phyloP scores from a whole-genome alignment of 2,113 vertebrate genomes.

The Climacteris rufus region DNA sequence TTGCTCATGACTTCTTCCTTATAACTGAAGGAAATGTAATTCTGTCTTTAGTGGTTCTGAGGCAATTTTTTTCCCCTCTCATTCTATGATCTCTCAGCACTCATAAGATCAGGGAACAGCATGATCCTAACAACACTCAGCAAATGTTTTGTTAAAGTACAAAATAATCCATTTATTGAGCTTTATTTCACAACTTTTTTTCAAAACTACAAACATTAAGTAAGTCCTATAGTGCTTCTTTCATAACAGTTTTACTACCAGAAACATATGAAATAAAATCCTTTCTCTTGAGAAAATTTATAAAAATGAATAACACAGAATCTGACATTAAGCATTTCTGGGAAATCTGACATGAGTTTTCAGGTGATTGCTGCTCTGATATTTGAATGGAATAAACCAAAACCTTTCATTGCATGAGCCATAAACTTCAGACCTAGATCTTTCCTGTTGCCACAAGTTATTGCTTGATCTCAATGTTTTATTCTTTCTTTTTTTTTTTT shows the following conservation, averaged over 20 bases:
- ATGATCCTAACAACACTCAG: neutral
- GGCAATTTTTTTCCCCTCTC: neutral
- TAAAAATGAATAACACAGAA: neutral
- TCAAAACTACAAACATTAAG: neutral
- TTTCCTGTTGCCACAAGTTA: neutral
- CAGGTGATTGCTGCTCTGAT: neutral
- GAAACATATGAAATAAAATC: neutral
- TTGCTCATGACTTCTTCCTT: neutral
- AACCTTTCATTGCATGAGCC: neutral
- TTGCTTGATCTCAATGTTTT: neutral
- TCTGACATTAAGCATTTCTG: neutral
- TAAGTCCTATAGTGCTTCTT: neutral
- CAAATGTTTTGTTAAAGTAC: neutral
- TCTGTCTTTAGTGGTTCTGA: neutral
- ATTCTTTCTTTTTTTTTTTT: neutral
- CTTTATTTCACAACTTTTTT: neutral
- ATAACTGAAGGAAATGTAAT: neutral
- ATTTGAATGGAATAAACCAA: neutral
- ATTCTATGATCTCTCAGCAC: neutral
- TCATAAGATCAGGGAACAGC: neutral
- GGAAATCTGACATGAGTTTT: neutral
- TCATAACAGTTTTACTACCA: neutral
- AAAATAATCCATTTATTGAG: neutral
- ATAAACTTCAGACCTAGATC: neutral
- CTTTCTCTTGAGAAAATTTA: neutral